phyloP scores from a whole-genome alignment of 1,140 invertebrate genomes.

The Stenopsyche tienmushanensis region DNA sequence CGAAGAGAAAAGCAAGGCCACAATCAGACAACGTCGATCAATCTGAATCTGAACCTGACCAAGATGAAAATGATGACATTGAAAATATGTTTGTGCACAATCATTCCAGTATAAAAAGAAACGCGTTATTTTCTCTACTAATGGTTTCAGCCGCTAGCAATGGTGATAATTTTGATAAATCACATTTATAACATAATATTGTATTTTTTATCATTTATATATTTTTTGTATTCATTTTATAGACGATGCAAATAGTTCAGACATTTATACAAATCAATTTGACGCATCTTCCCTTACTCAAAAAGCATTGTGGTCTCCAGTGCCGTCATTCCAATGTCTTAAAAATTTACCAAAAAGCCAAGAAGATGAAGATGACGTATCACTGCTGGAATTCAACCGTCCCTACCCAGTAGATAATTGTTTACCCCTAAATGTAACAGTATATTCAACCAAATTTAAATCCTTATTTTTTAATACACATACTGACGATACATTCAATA shows the following conservation, averaged over 20 bases:
- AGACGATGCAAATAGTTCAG: no score
- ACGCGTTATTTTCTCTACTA: constrained; percentile 92
- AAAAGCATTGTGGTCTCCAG: constrained; percentile 59
- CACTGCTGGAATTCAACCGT: background rate
- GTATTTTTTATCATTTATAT: no score
- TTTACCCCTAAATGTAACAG: background rate
- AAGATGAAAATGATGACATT: constrained; percentile 44
- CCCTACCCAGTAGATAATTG: no score
- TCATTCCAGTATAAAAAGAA: constrained; percentile 85
- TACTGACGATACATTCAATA: no score
- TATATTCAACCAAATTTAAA: background rate
- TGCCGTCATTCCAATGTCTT: constrained; percentile 77
- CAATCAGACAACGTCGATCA: constrained; percentile 13
- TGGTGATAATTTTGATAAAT: constrained; percentile 41
- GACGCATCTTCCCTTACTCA: no score
- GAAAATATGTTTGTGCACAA: constrained; percentile 50
- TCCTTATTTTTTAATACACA: no score
- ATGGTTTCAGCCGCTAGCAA: constrained; percentile 71
- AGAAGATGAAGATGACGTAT: background rate
- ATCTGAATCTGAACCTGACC: constrained; percentile 20
- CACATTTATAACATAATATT: no score
- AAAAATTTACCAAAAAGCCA: constrained; percentile 65
- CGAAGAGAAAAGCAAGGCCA: background rate
- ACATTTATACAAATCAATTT: no score
- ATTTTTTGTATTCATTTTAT: no score